A percentile compares a stretch with the other conserved stretches of the same genome.
phyloP scores from a whole-genome alignment of 2,797 vertebrate genomes.

The Ispidina lecontei region DNA sequence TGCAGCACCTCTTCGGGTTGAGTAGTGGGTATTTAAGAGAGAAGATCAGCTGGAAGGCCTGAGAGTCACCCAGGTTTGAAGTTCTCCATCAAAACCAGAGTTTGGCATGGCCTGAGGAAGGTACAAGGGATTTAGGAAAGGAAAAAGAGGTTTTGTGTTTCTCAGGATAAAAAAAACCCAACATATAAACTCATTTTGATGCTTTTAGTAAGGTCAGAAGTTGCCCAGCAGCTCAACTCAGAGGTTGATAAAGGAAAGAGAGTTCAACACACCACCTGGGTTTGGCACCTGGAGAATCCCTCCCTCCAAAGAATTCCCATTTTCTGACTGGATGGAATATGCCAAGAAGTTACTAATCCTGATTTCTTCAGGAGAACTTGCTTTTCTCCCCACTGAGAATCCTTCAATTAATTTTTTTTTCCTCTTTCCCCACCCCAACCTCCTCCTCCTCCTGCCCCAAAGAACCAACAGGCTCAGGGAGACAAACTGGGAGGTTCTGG shows the following conservation, averaged over 20 bases:
- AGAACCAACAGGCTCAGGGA: background rate
- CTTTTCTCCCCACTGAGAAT: accelerated
- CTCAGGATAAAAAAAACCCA: accelerated
- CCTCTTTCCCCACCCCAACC: background rate
- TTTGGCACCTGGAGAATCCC: background rate
- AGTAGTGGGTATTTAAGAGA: background rate
- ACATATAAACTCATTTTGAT: accelerated
- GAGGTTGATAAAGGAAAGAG: background rate
- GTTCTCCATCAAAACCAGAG: too few relatives aligned
- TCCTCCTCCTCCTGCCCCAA: background rate
- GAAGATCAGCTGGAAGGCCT: background rate
- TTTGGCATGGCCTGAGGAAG: accelerated
- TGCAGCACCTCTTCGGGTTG: background rate
- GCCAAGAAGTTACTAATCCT: background rate
- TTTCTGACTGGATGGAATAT: background rate
- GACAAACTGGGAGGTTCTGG: accelerated
- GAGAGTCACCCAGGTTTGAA: background rate
- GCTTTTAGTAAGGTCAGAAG: background rate
- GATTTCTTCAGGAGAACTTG: background rate
- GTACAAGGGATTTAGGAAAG: accelerated
- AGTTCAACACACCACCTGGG: accelerated
- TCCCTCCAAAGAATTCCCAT: background rate
- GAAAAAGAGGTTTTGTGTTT: background rate
- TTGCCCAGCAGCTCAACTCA: background rate
- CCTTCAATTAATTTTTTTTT: background rate